Evolutionary conservation across 2,888 invertebrate species (phyloP), one percentile per base, ranked within the genome.

Genomic region (Heliconius ismenius): DNA sequence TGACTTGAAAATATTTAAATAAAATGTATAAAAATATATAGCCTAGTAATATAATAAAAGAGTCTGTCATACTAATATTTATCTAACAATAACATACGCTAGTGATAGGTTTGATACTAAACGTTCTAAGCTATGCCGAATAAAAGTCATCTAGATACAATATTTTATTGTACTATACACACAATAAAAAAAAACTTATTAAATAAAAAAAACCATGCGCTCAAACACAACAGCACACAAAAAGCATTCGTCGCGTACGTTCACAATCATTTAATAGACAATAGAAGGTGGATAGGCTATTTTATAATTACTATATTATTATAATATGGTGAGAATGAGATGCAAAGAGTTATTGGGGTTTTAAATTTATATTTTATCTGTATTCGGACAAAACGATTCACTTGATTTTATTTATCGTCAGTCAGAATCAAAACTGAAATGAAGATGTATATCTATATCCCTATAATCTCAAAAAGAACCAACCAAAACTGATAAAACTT

Each of bases 21-120:
- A 24, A 63, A 28, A 39, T 39, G 4, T 65, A 39, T 26, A 39
- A 43, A 24, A 43, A 67, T 65, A 26, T 26, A 67, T 67, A 26
- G 67, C 39, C 6, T 24, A 43, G 9, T 43, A 67, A 67, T 26
- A 67, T 49, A 67, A 67, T 75, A 77, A 74, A 68, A 79, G 6
- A 58, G 7, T 70, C 70, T 58, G 58, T 70, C 32, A 58, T 58
- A 72, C 65, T 68, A 24, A 76, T 39, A 73, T 62, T 49, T 74
- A 49, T 62, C 67, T 65, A 75, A 73, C 21, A 68, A 64, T 73
- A 77, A 79, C 79, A 73, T 82, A 82, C 84, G 86, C 85, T 80
- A 83, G 89, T 91, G 90, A 90, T 84, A 83, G 91, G 91, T 93
- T 92, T 92, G 93, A 93, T 93, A 93, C 90, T 84, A 85, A 81